Evolutionary conservation across 2,888 invertebrate genomes (phyloP), one percentile per base, ranked within the genome.

Genomic region (Mesorhabditis belari): DNA sequence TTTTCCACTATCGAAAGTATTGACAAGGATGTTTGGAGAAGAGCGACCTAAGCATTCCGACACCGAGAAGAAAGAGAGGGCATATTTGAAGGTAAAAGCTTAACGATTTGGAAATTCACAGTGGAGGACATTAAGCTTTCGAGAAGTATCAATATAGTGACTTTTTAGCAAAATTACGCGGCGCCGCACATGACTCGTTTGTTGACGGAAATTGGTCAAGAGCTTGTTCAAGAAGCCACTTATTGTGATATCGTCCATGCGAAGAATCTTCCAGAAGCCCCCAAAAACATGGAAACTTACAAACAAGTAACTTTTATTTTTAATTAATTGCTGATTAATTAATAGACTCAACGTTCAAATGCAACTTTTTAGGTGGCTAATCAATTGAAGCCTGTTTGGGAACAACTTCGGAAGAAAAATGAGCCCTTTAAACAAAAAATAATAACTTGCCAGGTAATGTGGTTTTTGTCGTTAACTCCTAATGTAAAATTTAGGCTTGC

Each of bases 221-320:
- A 79, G 58, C 65, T 79, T 26, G 77, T 79, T 1, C 79, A 80
- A 57, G 79, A 79, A 54, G 62, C 74, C 24, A 80, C 79, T 12
- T 79, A 79, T 63, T 74, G 67, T 49, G 79, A 79, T 62, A 80
- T 79, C 62, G 79, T 79, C 3, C 74, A 78, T 59, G 77, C 77
- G 0, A 65, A 71, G 19, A 79, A 79, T 68, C 58, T 79, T 21
- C 79, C 79, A 5, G 79, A 79, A 57, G 64, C 69, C 25, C 79
- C 79, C n/a, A 79, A 77, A 53, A 77, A 77, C 57, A 61, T 79
- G 54, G 79, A 79, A 44, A 75, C 76, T 0, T 79, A 79, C 65
- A 77, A 77, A 54, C 74, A 77, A 58, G 74, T 74, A 3, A 49
- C 65, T 52, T 17, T 12, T 6, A n/a, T 28, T 25, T 27, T 29